Conservation (phyloP, 2,113 vertebrate species). For the Gymnorhina tibicen region DNA sequence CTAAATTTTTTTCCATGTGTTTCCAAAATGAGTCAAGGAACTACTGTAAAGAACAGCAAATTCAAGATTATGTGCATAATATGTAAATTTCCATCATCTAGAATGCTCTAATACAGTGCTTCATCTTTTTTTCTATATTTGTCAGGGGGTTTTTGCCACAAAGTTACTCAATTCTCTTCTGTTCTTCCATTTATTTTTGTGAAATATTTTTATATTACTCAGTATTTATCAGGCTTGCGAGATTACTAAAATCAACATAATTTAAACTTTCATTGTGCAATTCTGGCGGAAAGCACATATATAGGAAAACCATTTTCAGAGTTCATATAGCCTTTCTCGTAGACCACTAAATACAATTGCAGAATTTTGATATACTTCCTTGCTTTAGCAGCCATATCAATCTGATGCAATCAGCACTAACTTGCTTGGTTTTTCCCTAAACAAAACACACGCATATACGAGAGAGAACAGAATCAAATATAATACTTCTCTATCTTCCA, state of each 20-base stretch:
- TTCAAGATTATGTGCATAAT: background rate
- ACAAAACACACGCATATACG: background rate
- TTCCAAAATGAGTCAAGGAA: background rate
- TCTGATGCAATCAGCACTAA: background rate
- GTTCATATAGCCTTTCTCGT: background rate
- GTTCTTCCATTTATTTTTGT: background rate
- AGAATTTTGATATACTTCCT: background rate
- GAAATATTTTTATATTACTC: background rate
- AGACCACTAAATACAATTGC: background rate
- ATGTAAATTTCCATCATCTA: background rate
- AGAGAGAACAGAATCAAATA: background rate
- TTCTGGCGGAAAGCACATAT: background rate
- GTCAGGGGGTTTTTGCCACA: background rate
- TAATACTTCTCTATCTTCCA: background rate
- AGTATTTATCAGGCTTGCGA: background rate
- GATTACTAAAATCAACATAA: background rate
- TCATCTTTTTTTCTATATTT: background rate
- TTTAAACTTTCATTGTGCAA: background rate
- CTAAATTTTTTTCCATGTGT: background rate
- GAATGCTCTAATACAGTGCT: background rate
- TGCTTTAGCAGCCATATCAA: background rate
- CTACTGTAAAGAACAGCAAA: background rate
- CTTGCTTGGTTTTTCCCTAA: background rate
- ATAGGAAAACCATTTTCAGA: background rate
- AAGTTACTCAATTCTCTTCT: background rate